Base-by-base conservation (phyloP, 2,797 vertebrate species). In the Huso huso region DNA sequence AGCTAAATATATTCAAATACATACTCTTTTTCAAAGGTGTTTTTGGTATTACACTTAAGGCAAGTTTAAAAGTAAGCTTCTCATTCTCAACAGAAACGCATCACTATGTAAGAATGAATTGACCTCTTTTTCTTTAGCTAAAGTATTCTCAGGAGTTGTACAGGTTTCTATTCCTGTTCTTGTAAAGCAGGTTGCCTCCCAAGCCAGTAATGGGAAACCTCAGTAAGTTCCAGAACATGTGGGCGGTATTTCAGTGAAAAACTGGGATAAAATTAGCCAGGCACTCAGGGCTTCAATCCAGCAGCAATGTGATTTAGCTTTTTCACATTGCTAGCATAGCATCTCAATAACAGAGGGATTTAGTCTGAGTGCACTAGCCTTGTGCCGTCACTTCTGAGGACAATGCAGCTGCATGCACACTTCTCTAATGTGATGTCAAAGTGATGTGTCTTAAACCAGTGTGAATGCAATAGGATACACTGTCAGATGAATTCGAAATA, bases 281-380 rank as follows among this genome's bases (percentile, higher is more conserved):
- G 48, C 50, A 10, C 48, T 11, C 12, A 13, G 13, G 15, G 37
- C 53, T 58, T n/a, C 8, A 51, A 65, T 12, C 4, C 23, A n/a
- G 11, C 12, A 58, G 55, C 55, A 58, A n/a, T 10, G 13, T 23
- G 55, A 58, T 37, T 37, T 37, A 3, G 23, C 23, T 37, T 37
- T 3, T 37, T 37, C 23, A 37, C 23, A 4, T 37, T 37, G 23
- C 23, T 37, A 37, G 23, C 23, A 37, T 37, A 58, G 2, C 68
- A 61, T 63, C 9, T 64, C 55, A 59, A 57, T 61, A 66, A 49
- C 23, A 52, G n/a, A 48, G 48, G 64, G 64, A 59, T 50, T 48
- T 37, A 52, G 59, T 1, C 6, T 62, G 51, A 58, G n/a, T 10
- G 11, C 5, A 8, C 23, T 52, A 15, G 23, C 50, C 23, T 37